Percentiles rank a stretch among this genome's conserved stretches.
These are phyloP conservation scores for Paramisgurnus dabryanus DNA, from an alignment of 2,113 vertebrate genomes.

Conservation along the genomic window DNA sequence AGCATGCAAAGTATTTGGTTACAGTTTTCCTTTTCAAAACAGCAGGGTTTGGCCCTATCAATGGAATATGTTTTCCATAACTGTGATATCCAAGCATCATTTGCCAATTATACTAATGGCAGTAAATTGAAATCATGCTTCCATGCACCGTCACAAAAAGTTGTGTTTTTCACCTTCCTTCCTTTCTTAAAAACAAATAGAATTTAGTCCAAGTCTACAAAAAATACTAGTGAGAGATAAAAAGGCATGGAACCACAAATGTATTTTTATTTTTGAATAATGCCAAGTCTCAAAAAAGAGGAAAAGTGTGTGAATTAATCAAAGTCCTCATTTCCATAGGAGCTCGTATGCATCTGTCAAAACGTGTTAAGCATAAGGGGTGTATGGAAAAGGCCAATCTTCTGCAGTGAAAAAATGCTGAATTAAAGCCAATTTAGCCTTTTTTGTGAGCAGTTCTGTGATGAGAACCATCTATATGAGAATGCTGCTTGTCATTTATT, in stretches of 20 bases:
- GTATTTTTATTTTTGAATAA: constrained; percentile 25
- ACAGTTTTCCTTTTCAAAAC: neutral
- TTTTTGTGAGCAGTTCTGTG: neutral
- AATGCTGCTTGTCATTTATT: neutral
- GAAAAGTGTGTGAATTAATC: constrained; percentile 53
- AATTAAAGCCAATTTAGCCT: neutral
- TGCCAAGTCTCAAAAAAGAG: constrained; percentile 40
- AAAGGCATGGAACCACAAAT: constrained; percentile 36
- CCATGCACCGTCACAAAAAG: constrained; percentile 10
- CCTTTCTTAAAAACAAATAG: constrained; percentile 25
- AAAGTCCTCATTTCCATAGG: constrained; percentile 54
- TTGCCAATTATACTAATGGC: constrained; percentile 18
- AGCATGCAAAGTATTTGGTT: neutral
- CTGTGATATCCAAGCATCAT: neutral
- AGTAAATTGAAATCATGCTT: constrained; percentile 27
- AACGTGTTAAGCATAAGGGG: constrained; percentile 39
- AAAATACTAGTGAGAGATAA: constrained; percentile 25
- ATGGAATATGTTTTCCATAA: neutral
- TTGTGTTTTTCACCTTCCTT: neutral
- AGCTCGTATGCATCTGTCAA: constrained; percentile 53
- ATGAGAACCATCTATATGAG: constrained; percentile 7
- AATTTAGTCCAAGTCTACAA: constrained; percentile 18
- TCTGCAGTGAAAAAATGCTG: neutral
- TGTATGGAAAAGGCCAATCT: constrained; percentile 33
- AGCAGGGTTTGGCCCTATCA: neutral